Conservation (phyloP, 92 coral and sea anemone genomes). For the Phenganax subtilis region DNA sequence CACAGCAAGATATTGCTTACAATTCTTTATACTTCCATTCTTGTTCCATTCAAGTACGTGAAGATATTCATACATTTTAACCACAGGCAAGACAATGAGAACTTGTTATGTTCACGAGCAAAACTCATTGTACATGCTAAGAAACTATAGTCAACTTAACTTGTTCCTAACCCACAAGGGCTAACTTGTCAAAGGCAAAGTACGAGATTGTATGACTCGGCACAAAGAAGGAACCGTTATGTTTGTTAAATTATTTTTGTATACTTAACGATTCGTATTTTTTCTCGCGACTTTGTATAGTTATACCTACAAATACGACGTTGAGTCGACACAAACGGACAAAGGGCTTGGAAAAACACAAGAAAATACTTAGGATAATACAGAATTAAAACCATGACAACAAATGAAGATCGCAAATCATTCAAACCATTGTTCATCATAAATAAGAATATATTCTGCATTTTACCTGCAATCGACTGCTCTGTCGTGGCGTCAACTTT, state of each 20-base stretch:
- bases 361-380: neutral
- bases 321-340: neutral
- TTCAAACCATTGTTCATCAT: neutral
- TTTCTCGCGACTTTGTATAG: neutral
- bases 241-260: neutral
- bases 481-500: constrained; percentile 1
- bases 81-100: neutral
- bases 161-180: neutral
- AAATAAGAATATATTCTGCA: neutral
- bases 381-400: neutral
- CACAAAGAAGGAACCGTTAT: neutral
- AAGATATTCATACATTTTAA: neutral
- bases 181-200: neutral
- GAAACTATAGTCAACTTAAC: neutral
- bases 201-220: neutral
- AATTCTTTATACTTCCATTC: no score
- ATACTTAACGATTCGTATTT: neutral
- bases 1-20: no score
- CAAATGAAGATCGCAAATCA: neutral
- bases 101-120: neutral
- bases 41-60: no score
- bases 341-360: neutral
- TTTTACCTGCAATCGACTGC: neutral
- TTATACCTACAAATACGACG: neutral
- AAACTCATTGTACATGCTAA: neutral